Evolutionary conservation across 2,888 invertebrate genomes (phyloP).

Genomic region (Crossocerus cetratus): DNA sequence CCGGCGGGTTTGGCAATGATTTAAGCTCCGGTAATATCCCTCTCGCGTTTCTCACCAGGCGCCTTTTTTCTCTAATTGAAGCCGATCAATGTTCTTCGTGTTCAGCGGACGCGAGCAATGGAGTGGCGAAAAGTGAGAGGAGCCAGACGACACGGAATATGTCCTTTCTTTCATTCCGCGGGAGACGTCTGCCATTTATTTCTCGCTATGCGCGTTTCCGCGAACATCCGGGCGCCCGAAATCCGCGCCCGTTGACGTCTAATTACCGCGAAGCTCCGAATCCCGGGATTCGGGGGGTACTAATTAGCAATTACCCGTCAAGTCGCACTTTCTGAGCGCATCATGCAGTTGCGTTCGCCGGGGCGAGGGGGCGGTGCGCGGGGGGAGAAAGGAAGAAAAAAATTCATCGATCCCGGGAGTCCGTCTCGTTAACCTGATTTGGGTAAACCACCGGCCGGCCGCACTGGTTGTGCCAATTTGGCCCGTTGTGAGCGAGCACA

Average conservation of each 20-base stretch:
- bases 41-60: neutral
- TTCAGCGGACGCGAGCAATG: neutral
- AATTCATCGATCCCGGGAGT: conserved; percentile 48
- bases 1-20: neutral
- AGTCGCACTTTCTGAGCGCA: conserved; percentile 40
- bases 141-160: neutral
- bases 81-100: too few relatives aligned
- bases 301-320: conserved; percentile 60
- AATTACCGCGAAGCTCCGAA: conserved; percentile 51
- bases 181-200: neutral
- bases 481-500: conserved; percentile 31
- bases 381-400: neutral
- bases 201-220: conserved; percentile 3
- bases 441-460: conserved; percentile 47
- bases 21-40: neutral
- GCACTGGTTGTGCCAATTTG: conserved; percentile 42
- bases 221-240: conserved; percentile 35
- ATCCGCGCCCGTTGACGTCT: conserved; percentile 45
- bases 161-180: neutral
- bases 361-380: neutral
- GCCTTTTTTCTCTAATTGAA: neutral
- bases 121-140: neutral
- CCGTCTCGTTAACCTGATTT: conserved; percentile 62
- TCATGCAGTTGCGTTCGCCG: conserved; percentile 20
- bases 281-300: conserved; percentile 38